Evolutionary conservation across 2,113 vertebrate species (phyloP).

Genomic region (Menidia beryllina): DNA sequence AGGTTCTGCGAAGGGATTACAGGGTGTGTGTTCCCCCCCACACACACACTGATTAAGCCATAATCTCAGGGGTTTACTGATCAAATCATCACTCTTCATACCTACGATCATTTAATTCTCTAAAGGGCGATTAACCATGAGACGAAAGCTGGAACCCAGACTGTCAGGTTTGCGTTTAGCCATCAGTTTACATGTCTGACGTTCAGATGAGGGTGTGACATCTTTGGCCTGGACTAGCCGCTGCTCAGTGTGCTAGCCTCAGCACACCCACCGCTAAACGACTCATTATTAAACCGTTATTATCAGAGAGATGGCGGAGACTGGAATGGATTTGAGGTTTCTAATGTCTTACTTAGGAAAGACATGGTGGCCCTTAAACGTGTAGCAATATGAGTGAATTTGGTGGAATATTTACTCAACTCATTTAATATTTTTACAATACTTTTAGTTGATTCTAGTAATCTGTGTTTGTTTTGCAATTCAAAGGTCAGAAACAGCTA

Average conservation of each 20-base stretch:
- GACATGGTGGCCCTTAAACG: too few species aligned
- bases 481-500: background rate
- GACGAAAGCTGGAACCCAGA: background rate
- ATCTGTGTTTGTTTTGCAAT: background rate
- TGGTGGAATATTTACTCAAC: background rate
- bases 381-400: background rate
- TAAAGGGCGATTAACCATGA: background rate
- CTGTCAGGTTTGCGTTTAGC: conserved; percentile 13
- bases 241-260: conserved; percentile 5
- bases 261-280: background rate
- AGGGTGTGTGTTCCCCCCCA: too few species aligned
- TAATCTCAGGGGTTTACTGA: conserved; percentile 22
- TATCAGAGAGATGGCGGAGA: background rate
- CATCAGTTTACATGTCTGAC: conserved; percentile 15
- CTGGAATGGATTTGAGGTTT: background rate
- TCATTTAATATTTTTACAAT: background rate
- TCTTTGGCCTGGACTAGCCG: conserved; percentile 36
- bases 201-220: conserved; percentile 46
- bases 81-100: conserved; percentile 10
- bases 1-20: conserved; percentile 18
- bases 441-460: conserved; percentile 2
- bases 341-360: too few species aligned
- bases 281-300: conserved; percentile 7
- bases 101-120: conserved; percentile 26
- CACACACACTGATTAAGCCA: background rate